These are phyloP conservation scores for Rhinoptilus africanus DNA, from an alignment of 2,113 vertebrate species.

Conservation along the genomic window DNA sequence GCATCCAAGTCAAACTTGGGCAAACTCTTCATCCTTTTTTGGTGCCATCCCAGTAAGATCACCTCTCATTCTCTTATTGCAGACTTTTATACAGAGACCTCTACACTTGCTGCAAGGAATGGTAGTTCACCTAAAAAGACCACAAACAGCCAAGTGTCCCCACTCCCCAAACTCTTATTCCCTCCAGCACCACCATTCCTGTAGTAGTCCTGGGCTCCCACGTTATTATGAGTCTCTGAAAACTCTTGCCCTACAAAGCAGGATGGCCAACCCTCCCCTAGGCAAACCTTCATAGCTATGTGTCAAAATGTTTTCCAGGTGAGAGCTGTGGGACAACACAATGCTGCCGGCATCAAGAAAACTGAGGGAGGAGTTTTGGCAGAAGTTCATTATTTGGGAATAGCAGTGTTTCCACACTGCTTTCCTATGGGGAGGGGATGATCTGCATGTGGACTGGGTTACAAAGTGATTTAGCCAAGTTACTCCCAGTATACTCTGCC, in stretches of 20 bases:
- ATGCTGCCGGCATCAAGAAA: fast-evolving
- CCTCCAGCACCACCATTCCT: neutral
- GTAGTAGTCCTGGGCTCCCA: neutral
- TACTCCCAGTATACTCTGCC: no score
- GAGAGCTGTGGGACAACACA: neutral
- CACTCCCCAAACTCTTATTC: neutral
- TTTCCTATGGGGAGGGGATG: neutral
- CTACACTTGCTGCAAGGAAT: neutral
- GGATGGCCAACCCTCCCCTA: neutral
- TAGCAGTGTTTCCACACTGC: neutral
- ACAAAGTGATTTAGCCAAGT: neutral
- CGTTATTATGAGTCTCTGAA: neutral
- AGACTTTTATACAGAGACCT: neutral
- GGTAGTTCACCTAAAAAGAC: neutral
- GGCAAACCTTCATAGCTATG: neutral
- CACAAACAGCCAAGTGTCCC: neutral
- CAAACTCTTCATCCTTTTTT: neutral
- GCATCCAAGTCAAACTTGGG: neutral
- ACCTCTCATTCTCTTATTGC: neutral
- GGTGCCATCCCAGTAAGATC: neutral
- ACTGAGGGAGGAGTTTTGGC: neutral
- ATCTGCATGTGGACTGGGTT: neutral
- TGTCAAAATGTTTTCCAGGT: neutral
- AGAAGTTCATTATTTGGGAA: neutral
- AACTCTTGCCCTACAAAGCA: neutral